phyloP scores from a whole-genome alignment of 2,113 vertebrate genomes.

The Antennarius striatus region DNA sequence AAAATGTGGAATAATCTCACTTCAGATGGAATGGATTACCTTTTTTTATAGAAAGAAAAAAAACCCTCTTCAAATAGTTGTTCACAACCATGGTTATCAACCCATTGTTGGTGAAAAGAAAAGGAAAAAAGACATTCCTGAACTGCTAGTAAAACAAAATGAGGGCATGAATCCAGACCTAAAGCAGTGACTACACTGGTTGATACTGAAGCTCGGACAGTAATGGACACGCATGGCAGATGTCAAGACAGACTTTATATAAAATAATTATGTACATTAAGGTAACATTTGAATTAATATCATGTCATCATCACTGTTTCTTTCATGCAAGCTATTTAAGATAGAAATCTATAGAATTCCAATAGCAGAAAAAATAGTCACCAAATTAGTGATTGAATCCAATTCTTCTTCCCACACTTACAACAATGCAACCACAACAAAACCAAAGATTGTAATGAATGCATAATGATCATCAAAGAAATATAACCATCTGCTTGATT shows the following conservation, averaged over 20 bases:
- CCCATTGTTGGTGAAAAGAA: neutral
- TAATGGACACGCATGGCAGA: neutral
- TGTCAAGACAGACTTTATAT: neutral
- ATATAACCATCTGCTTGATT: slow-evolving; percentile 33
- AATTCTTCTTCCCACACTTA: neutral
- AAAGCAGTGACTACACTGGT: neutral
- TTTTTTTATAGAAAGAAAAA: neutral
- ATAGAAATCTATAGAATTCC: neutral
- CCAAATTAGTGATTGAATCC: neutral
- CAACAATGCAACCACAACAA: neutral
- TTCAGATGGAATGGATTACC: neutral
- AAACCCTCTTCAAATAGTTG: neutral
- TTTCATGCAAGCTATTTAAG: neutral
- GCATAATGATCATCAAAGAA: slow-evolving; percentile 10
- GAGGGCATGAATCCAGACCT: too few species aligned
- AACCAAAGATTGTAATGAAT: neutral
- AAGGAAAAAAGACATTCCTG: neutral
- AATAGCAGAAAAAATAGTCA: neutral
- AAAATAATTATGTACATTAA: neutral
- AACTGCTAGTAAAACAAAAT: neutral
- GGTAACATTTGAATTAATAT: slow-evolving; percentile 1
- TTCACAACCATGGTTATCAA: neutral
- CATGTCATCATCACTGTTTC: neutral
- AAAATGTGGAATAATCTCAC: neutral
- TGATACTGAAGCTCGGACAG: neutral